Evolutionary conservation across 2,888 invertebrate species (phyloP).

Genomic region (Drosophila lacicola): DNA sequence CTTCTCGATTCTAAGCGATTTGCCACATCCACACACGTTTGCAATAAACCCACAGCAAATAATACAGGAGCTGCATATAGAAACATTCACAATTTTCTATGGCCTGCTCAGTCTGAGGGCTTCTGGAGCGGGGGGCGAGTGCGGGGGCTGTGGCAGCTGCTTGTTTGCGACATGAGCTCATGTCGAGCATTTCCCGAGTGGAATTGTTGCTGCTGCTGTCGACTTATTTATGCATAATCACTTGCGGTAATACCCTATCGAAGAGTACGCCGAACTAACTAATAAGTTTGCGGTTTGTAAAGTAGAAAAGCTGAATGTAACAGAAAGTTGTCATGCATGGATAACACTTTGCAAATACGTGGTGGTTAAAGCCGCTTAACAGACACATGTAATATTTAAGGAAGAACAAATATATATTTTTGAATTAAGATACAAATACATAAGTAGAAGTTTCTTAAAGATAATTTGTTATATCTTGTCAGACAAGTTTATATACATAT

Average conservation of each 20-base stretch:
- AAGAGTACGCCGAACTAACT: not conserved
- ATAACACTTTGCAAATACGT: too few species aligned
- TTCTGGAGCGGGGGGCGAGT: not conserved
- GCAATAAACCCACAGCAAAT: constrained; percentile 27
- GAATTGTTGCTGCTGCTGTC: constrained; percentile 37
- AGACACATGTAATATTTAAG: too few species aligned
- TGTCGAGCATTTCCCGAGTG: constrained; percentile 52
- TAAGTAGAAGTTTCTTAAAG: too few species aligned
- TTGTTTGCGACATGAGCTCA: constrained; percentile 54
- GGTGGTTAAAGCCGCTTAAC: too few species aligned
- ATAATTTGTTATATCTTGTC: too few species aligned
- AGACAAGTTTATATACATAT: not conserved
- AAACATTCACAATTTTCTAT: constrained; percentile 53
- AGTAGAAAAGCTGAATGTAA: not conserved
- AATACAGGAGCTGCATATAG: constrained; percentile 58
- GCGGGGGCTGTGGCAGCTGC: constrained; percentile 11
- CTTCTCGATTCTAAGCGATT: constrained; percentile 42
- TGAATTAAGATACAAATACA: too few species aligned
- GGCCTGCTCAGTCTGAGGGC: not conserved
- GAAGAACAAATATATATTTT: too few species aligned
- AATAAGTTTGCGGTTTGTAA: not conserved
- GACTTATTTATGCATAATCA: constrained; percentile 61
- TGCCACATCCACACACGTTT: constrained; percentile 14
- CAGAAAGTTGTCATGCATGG: not conserved
- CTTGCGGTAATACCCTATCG: constrained; percentile 41